Base-by-base conservation (phyloP, 2,113 vertebrate species). In the cattle (Bos taurus) region DNA sequence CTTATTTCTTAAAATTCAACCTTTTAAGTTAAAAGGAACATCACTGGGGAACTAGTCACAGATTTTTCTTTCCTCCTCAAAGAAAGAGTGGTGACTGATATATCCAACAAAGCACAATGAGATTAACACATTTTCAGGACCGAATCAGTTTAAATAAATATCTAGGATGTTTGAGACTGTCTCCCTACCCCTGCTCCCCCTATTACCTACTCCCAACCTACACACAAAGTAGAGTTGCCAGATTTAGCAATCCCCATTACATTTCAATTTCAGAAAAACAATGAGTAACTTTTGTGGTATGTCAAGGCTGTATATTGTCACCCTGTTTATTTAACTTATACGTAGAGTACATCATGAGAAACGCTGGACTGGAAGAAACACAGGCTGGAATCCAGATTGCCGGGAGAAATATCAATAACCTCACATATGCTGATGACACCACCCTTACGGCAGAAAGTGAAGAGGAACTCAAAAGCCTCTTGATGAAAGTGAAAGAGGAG, bases 191-290 rank as follows among this genome's bases (percentile, higher is more conserved):
- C 6, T n/a, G 10, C 19, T 82, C 33, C 48, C 40, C 48, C 17
- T 81, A 12, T n/a, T 36, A 54, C 52, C 40, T 23, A 64, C 7
- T 25, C 5, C 13, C 56, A 77, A 78, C 21, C 43, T 48, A 54
- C 16, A 80, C 23, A 67, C 25, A 84, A 54, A 3, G 26, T 60
- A 56, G 2, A 5, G 7, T 28, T 71, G 8, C 50, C 46, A 95
- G 28, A 95, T 86, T 91, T 91, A 77, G 54, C 40, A 95, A 91
- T 26, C 19, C 21, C 3, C 2, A n/a, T 11, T 92, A 84, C 80
- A 97, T 81, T 4, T 46, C 40, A 87, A 77, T 90, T 95, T 96
- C 88, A 90, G 50, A 80, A 80, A 96, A 95, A 96, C 1, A 91
- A 81, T n/a, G 15, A 92, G 13, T 71, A 92, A 67, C 3, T 84